Conservation (phyloP, 2,797 vertebrate species). For the Gallinago stenura region DNA sequence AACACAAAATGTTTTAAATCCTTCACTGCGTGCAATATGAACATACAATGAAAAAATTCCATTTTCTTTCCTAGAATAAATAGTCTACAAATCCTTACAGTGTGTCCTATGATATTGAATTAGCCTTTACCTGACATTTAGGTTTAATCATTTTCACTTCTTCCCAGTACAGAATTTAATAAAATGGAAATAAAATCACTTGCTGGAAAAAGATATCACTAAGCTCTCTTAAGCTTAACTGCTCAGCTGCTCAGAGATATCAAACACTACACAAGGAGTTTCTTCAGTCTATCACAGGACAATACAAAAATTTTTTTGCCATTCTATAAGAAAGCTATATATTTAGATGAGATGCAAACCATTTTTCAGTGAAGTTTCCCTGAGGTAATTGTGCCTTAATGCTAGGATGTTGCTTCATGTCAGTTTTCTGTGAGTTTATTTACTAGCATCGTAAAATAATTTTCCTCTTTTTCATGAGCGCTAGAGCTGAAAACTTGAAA, state of each 20-base stretch:
- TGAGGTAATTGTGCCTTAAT: background rate
- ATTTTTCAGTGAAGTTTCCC: background rate
- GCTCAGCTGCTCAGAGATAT: background rate
- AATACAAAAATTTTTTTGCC: background rate
- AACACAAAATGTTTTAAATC: background rate
- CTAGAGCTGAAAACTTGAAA: background rate
- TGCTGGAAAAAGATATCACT: conserved; percentile 11
- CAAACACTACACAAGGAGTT: background rate
- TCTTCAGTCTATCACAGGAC: background rate
- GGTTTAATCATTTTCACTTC: conserved; percentile 50
- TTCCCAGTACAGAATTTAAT: conserved; percentile 68
- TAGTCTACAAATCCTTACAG: background rate
- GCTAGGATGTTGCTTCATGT: background rate
- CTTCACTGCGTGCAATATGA: background rate
- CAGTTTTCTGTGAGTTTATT: background rate
- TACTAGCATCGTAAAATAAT: background rate
- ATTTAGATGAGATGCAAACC: background rate
- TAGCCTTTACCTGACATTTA: conserved; percentile 74
- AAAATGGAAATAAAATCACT: conserved; percentile 58
- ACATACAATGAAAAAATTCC: conserved; percentile 16
- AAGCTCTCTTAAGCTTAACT: conserved; percentile 17
- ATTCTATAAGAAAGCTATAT: background rate
- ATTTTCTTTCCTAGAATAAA: conserved; percentile 45
- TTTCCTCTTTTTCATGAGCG: background rate
- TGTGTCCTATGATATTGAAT: conserved; percentile 46